phyloP scores from a whole-genome alignment of 1,140 invertebrate genomes.

The Limonius californicus region DNA sequence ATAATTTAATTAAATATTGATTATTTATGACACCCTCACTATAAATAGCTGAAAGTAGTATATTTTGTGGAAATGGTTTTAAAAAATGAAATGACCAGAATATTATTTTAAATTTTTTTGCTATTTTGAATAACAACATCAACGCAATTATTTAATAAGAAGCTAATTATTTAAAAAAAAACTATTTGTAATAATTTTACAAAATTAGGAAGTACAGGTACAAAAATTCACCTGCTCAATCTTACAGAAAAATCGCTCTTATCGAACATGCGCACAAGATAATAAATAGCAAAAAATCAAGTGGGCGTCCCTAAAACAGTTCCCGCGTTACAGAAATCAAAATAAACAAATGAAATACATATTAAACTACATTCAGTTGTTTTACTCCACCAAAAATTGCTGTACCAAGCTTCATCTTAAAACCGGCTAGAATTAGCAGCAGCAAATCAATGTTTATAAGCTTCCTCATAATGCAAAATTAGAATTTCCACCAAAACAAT shows the following conservation, averaged over 20 bases:
- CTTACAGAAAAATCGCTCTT: conserved; percentile 14
- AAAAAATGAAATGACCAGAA: too few relatives aligned
- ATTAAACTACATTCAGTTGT: background rate
- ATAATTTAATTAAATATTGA: too few relatives aligned
- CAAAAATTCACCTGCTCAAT: too few relatives aligned
- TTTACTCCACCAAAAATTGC: too few relatives aligned
- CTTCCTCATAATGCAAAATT: too few relatives aligned
- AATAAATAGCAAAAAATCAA: conserved; percentile 15
- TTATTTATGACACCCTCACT: too few relatives aligned
- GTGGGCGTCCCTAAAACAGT: conserved; percentile 23
- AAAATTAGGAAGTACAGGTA: background rate
- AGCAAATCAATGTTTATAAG: background rate
- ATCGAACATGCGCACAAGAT: conserved; percentile 18
- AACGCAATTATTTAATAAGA: conserved; percentile 23
- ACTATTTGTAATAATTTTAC: conserved; percentile 4
- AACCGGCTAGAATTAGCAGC: background rate
- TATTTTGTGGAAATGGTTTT: too few relatives aligned
- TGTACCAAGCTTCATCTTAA: too few relatives aligned
- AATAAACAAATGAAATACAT: conserved; percentile 24
- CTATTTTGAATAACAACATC: too few relatives aligned
- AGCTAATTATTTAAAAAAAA: background rate
- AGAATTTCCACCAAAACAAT: too few relatives aligned
- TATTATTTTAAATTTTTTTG: too few relatives aligned
- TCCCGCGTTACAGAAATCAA: conserved; percentile 38
- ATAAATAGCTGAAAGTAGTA: too few relatives aligned